Evolutionary conservation across 1,140 invertebrate species (phyloP).

Genomic region (Orchestia grillus): DNA sequence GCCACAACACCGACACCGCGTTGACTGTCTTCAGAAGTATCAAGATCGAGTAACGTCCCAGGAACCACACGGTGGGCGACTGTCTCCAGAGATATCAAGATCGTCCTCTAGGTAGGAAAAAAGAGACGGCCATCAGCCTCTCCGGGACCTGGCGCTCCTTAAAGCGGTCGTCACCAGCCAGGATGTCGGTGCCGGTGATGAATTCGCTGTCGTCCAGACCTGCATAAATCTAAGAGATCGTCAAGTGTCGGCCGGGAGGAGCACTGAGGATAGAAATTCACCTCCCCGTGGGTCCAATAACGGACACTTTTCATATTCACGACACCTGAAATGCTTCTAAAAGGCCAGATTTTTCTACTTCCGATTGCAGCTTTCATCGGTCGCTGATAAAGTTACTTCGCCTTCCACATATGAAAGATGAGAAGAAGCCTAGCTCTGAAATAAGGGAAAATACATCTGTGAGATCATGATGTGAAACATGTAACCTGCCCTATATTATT

Average conservation of each 20-base stretch:
- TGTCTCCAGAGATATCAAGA: not conserved
- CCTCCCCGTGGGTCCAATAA: not conserved
- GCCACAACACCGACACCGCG: no score
- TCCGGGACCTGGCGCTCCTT: not conserved
- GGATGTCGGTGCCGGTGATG: not conserved
- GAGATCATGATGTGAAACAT: no score
- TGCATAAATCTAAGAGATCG: constrained; percentile 8
- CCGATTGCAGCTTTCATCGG: not conserved
- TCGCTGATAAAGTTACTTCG: not conserved
- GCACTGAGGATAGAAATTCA: not conserved
- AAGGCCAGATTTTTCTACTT: not conserved
- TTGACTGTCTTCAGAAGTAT: no score
- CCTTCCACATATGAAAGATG: not conserved
- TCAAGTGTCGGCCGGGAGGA: not conserved
- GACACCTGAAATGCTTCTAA: not conserved
- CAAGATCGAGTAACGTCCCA: no score
- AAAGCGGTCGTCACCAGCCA: not conserved
- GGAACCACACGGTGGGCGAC: not conserved
- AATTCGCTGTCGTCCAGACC: not conserved
- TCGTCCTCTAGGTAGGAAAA: not conserved
- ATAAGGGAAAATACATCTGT: not conserved
- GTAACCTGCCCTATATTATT: no score
- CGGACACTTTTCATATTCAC: not conserved
- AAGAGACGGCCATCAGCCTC: not conserved
- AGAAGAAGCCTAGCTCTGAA: not conserved